Evolutionary conservation across 2,113 vertebrate species (phyloP).

Genomic region (Oncorhynchus mykiss): DNA sequence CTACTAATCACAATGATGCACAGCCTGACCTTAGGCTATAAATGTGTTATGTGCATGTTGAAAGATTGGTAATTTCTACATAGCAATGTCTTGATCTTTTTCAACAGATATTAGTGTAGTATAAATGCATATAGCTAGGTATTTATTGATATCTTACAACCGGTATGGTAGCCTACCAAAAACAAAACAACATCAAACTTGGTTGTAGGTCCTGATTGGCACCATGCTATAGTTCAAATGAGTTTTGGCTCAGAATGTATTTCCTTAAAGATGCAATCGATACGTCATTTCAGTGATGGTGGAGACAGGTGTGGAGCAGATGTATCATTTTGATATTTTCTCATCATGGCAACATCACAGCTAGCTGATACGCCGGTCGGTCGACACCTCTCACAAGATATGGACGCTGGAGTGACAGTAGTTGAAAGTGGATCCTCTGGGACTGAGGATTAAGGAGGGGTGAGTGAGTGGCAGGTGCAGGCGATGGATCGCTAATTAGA

Average conservation of each 20-base stretch:
- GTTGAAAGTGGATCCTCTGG: constrained; percentile 31
- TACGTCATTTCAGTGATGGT: not conserved
- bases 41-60: not conserved
- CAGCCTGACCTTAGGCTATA: not conserved
- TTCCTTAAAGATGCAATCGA: not conserved
- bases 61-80: not conserved
- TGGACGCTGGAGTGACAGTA: constrained; percentile 30
- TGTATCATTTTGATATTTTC: not conserved
- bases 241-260: not conserved
- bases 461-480: not conserved
- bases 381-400: constrained; percentile 27
- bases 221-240: not conserved
- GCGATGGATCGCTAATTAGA: constrained; percentile 43
- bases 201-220: not conserved
- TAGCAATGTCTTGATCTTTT: not conserved
- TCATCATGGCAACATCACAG: constrained; percentile 21
- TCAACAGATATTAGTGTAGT: not conserved
- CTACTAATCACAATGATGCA: too few relatives aligned
- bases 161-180: not conserved
- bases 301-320: not conserved
- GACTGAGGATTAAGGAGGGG: constrained; percentile 7
- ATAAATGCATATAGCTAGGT: not conserved
- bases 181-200: not conserved
- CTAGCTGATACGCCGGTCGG: constrained; percentile 8
- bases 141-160: not conserved